phyloP scores from a whole-genome alignment of 2,888 invertebrate genomes.

The Archips crataeganus region DNA sequence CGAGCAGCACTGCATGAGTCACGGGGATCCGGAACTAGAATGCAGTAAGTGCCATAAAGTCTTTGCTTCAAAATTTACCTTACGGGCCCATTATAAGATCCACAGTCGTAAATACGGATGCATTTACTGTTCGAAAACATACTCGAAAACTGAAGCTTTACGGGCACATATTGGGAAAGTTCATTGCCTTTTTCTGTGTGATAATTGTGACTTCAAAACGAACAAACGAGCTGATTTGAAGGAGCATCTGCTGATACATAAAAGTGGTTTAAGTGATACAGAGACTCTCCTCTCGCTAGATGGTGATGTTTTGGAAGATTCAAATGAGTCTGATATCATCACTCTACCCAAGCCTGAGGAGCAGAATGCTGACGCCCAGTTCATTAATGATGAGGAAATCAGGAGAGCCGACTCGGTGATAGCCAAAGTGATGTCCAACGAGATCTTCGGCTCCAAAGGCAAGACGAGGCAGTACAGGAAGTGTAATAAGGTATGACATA shows the following conservation, averaged over 20 bases:
- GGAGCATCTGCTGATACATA: constrained; percentile 54
- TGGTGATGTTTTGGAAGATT: constrained; percentile 48
- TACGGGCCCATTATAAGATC: constrained; percentile 73
- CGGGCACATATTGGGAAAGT: constrained; percentile 59
- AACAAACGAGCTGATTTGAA: constrained; percentile 52
- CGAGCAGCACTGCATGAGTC: constrained; percentile 70
- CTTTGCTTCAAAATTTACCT: constrained; percentile 76
- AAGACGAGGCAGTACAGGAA: constrained; percentile 54
- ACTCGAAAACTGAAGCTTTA: constrained; percentile 55
- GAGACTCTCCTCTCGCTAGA: constrained; percentile 49
- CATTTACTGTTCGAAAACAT: constrained; percentile 63
- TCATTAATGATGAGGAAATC: constrained; percentile 48
- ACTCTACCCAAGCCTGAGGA: constrained; percentile 1
- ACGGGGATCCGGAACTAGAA: constrained; percentile 78
- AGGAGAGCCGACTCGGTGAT: constrained; percentile 67
- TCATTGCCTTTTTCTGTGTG: constrained; percentile 64
- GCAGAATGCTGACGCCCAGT: not conserved
- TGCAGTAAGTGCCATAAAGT: constrained; percentile 78
- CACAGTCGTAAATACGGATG: constrained; percentile 70
- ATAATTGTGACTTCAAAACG: constrained; percentile 58
- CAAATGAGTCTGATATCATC: constrained; percentile 52
- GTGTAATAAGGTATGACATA: constrained; percentile 63
- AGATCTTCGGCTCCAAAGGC: constrained; percentile 63
- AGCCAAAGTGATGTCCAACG: constrained; percentile 71
- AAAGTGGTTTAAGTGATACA: constrained; percentile 49